phyloP scores from a whole-genome alignment of 2,113 vertebrate genomes.

The Dasypus novemcinctus region DNA sequence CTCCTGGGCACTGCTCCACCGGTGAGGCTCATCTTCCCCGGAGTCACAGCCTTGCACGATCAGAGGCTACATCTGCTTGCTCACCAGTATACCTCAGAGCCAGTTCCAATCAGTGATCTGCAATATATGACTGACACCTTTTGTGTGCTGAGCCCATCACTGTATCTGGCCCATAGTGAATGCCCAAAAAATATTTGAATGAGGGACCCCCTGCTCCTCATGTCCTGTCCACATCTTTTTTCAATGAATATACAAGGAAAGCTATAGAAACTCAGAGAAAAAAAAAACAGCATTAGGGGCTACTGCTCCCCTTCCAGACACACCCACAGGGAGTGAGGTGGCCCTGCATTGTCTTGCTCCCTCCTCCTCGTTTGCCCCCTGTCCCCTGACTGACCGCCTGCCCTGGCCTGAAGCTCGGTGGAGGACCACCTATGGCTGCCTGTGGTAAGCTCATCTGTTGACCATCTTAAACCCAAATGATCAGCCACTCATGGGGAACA shows the following conservation, averaged over 20 bases:
- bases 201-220: too few species aligned
- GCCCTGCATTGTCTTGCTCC: background rate
- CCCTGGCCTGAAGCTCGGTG: background rate
- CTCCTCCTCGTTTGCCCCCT: background rate
- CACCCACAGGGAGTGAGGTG: background rate
- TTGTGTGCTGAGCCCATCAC: background rate
- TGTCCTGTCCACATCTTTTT: background rate
- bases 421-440: background rate
- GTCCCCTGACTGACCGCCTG: background rate
- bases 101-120: background rate
- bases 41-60: background rate
- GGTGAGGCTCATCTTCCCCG: background rate
- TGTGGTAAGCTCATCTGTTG: background rate
- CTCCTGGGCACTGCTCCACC: background rate
- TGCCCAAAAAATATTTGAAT: background rate
- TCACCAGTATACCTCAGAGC: background rate
- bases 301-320: background rate
- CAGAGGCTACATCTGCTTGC: background rate
- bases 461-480: background rate
- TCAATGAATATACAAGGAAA: background rate
- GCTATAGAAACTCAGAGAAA: background rate
- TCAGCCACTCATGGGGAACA: background rate
- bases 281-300: background rate
- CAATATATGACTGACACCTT: too few species aligned
- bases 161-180: background rate